Evolutionary conservation across 2,113 vertebrate genomes (phyloP).

Genomic region (Cervus canadensis): DNA sequence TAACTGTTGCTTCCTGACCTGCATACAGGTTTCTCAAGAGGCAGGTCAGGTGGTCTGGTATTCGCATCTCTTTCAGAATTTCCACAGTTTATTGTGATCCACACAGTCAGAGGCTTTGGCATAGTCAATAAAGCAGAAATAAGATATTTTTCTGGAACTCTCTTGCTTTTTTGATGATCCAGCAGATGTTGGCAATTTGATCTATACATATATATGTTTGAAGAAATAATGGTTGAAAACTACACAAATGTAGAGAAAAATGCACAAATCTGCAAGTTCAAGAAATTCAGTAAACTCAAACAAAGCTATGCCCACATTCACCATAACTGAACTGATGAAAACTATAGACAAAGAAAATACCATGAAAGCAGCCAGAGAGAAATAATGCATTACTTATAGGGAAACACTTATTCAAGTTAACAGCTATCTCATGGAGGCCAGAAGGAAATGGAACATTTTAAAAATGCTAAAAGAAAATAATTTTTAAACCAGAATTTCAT

Average conservation of each 20-base stretch:
- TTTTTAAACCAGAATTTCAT: background rate
- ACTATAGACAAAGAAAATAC: background rate
- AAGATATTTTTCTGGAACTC: too few relatives aligned
- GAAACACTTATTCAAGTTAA: background rate
- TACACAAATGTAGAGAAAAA: background rate
- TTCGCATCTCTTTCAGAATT: background rate
- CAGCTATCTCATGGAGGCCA: background rate
- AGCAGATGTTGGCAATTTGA: too few relatives aligned
- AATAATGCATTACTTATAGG: background rate
- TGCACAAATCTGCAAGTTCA: background rate
- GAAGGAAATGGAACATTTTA: background rate
- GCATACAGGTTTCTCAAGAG: background rate
- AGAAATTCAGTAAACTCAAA: background rate
- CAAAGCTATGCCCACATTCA: background rate
- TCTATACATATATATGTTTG: background rate
- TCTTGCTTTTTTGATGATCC: too few relatives aligned
- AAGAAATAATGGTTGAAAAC: background rate
- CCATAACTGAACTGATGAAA: background rate
- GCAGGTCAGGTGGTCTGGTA: background rate
- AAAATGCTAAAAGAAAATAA: conserved; percentile 22
- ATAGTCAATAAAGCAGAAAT: too few relatives aligned
- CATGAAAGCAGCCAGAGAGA: background rate
- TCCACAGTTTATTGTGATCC: background rate
- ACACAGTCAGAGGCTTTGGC: background rate
- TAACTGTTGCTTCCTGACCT: background rate